These are phyloP conservation scores for Phycodurus eques DNA, from an alignment of 2,113 vertebrate genomes.

Conservation along the genomic window DNA sequence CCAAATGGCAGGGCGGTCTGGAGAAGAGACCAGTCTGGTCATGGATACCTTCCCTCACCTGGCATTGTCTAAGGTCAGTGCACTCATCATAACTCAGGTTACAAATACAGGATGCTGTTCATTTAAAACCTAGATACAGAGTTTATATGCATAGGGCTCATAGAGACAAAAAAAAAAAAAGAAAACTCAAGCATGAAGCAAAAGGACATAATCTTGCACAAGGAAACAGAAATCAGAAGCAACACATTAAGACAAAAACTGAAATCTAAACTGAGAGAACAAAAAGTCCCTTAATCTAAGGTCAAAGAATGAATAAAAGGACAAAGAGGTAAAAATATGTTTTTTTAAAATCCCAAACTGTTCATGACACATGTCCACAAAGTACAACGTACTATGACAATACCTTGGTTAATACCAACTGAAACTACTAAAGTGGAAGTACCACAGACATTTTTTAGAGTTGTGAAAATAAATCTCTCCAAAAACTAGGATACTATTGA, in stretches of 20 bases:
- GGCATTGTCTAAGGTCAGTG: constrained; percentile 76
- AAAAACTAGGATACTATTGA: no score
- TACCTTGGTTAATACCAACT: no score
- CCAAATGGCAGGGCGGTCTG: constrained; percentile 61
- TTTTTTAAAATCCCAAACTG: no score
- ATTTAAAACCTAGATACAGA: no score
- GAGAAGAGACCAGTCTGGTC: constrained; percentile 73
- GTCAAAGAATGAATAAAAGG: neutral
- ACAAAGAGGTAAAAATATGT: neutral
- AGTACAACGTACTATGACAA: no score
- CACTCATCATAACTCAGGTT: constrained; percentile 6
- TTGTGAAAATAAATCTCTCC: no score
- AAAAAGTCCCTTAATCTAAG: neutral
- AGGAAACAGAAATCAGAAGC: neutral
- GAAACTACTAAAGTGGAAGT: no score
- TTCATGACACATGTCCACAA: no score
- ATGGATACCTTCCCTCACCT: constrained; percentile 79
- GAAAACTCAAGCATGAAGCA: neutral
- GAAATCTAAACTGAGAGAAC: neutral
- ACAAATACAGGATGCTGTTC: neutral
- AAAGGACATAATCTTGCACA: neutral
- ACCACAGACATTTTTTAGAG: no score
- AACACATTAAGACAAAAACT: neutral
- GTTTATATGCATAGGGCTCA: neutral
- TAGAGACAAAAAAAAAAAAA: neutral